These are phyloP conservation scores for Entomyzon cyanotis DNA, from an alignment of 2,113 vertebrate genomes.

Conservation along the genomic window DNA sequence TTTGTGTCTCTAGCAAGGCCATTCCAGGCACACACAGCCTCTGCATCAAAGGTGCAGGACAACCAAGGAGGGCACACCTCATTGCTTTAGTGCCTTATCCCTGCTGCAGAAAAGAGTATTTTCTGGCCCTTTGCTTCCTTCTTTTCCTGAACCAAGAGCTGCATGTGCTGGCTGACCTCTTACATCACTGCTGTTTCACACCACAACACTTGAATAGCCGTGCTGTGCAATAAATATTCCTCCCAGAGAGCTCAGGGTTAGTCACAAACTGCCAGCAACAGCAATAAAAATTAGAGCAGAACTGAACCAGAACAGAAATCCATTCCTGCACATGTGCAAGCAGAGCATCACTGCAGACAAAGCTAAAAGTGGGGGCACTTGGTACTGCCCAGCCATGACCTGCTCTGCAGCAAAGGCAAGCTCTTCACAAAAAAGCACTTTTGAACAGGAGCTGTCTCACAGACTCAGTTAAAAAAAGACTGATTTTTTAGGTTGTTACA, in stretches of 20 bases:
- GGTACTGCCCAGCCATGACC: not conserved
- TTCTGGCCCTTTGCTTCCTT: not conserved
- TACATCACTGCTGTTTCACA: not conserved
- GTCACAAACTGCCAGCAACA: not conserved
- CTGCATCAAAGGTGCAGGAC: not conserved
- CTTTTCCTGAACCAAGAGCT: not conserved
- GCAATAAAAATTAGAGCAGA: not conserved
- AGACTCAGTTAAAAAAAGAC: not conserved
- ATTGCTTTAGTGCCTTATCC: not conserved
- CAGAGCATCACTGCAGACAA: not conserved
- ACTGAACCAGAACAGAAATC: not conserved
- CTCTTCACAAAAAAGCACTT: not conserved
- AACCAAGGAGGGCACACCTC: not conserved
- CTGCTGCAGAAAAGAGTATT: not conserved
- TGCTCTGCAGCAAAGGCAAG: not conserved
- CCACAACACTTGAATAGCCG: not conserved
- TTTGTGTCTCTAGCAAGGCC: not conserved
- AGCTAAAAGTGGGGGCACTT: not conserved
- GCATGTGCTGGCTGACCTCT: not conserved
- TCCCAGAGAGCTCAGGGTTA: not conserved
- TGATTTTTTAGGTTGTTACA: not conserved
- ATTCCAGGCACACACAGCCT: accelerated
- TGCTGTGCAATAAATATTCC: not conserved
- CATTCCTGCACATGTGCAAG: accelerated
- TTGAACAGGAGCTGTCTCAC: not conserved